Evolutionary conservation across 2,113 vertebrate species (phyloP), one percentile per base, ranked within the genome.

Genomic region (Poeciliopsis occidentalis): DNA sequence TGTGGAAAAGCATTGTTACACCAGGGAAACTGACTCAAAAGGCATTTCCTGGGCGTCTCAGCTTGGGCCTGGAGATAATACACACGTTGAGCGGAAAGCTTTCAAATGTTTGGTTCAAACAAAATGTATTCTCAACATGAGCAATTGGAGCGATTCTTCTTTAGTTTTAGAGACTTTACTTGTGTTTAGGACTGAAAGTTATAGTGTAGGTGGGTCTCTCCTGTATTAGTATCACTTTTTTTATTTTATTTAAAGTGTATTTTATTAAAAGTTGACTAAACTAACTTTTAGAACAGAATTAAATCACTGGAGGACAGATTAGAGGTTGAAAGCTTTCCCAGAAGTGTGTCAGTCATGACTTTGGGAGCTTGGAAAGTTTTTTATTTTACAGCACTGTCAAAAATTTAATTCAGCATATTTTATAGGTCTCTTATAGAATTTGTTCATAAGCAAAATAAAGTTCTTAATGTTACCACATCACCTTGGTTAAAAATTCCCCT

Each of bases 371-470:
- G 66, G 32, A 72, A 71, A 47, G 0, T 27, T 31, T 15, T 15
- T 3, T 2, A 47, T 54, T 67, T 27, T 7, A 47, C 3, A 61
- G 30, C 4, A 10, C 60, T 31, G 31, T 19, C 65, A 68, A 29
- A 44, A 60, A 71, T 69, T 60, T 71, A 76, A n/a, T 67, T 71
- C 3, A 60, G 64, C 81, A 57, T 37, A 57, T 15, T 85, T 61
- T 66, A 71, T 62, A 51, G 27, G 63, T 68, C 72, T 82, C 81
- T 68, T 69, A 65, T 39, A 63, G 72, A 80, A 84, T 64, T 32
- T 83, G 30, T 75, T 82, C 32, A 64, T 37, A 73, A 60, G 75
- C 64, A 54, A 77, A 79, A 76, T 83, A 78, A 83, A 84, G 34
- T 74, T 70, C 26, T 61, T 73, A 39, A 77, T 32, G 39, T 62